Conservation (phyloP, 2,797 vertebrate species). For the Mareca penelope region DNA sequence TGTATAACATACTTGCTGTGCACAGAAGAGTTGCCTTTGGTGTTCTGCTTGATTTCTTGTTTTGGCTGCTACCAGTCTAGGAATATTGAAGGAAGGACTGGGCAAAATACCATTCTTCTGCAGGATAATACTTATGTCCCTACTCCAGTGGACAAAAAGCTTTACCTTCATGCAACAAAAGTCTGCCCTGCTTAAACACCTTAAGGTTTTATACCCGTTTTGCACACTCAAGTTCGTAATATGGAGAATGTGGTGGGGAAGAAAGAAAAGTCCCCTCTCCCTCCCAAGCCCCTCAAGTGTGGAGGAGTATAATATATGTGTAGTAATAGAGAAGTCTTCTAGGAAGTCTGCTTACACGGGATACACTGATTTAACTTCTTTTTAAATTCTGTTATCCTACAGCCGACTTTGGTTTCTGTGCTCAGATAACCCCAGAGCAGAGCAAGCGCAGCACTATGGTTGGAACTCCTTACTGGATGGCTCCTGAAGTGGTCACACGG, state of each 20-base stretch:
- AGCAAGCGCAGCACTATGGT: constrained; percentile 99
- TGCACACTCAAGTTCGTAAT: constrained; percentile 12
- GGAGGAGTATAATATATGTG: not conserved
- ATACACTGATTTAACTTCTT: not conserved
- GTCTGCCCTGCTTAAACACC: constrained; percentile 44
- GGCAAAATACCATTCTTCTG: not conserved
- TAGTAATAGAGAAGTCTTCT: not conserved
- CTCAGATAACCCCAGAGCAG: constrained; percentile 98
- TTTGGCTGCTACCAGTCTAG: not conserved
- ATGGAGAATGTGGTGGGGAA: not conserved
- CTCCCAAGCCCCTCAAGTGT: not conserved
- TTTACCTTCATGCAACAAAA: not conserved
- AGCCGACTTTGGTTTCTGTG: constrained; percentile 99
- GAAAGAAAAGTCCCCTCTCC: not conserved
- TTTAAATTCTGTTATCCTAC: not conserved
- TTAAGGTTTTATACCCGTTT: not conserved
- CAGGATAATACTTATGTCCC: not conserved
- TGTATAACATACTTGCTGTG: accelerated
- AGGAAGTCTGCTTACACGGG: not conserved
- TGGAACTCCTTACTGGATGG: constrained; percentile 99
- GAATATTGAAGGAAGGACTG: not conserved
- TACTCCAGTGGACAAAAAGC: not conserved
- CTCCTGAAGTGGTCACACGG: constrained; percentile 95
- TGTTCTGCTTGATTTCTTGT: not conserved
- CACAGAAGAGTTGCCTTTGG: not conserved